Conservation (phyloP, 2,113 vertebrate genomes). For the Megalops atlanticus region DNA sequence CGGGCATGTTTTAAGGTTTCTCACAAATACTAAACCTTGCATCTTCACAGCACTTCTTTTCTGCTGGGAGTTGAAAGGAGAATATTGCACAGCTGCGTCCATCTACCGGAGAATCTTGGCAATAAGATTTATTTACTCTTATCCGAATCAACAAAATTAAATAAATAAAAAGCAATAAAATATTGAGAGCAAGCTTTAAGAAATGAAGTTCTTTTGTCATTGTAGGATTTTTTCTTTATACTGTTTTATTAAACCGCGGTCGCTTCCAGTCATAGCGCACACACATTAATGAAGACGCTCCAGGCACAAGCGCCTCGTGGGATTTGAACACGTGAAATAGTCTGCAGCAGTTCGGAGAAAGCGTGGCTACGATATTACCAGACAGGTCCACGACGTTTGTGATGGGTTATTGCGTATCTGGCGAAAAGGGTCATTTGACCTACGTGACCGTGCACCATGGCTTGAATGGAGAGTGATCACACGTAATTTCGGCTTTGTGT, state of each 20-base stretch:
- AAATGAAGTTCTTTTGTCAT: conserved; percentile 28
- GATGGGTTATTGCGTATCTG: conserved; percentile 2
- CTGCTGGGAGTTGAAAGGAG: conserved; percentile 19
- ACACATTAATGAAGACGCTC: conserved; percentile 18
- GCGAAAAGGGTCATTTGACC: background rate
- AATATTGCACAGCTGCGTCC: conserved; percentile 62
- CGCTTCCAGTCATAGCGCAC: conserved; percentile 48
- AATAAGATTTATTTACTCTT: conserved; percentile 73
- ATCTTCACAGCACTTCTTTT: conserved; percentile 15
- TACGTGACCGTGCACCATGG: background rate
- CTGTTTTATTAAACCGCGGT: conserved; percentile 62
- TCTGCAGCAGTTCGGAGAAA: background rate
- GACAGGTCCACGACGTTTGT: background rate
- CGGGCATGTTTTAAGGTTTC: background rate
- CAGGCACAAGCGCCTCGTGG: background rate
- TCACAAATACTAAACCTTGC: conserved; percentile 20
- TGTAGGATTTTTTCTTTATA: conserved; percentile 51
- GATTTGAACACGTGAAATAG: conserved; percentile 5
- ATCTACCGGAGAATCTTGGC: conserved; percentile 60
- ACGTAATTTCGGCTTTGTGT: background rate
- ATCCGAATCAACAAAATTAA: conserved; percentile 44
- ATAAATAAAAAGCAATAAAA: background rate
- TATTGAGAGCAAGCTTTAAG: conserved; percentile 1
- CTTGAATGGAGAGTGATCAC: background rate
- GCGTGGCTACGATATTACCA: background rate